Conservation (phyloP, 1,140 invertebrate genomes). For the Oryctes rhinoceros region DNA sequence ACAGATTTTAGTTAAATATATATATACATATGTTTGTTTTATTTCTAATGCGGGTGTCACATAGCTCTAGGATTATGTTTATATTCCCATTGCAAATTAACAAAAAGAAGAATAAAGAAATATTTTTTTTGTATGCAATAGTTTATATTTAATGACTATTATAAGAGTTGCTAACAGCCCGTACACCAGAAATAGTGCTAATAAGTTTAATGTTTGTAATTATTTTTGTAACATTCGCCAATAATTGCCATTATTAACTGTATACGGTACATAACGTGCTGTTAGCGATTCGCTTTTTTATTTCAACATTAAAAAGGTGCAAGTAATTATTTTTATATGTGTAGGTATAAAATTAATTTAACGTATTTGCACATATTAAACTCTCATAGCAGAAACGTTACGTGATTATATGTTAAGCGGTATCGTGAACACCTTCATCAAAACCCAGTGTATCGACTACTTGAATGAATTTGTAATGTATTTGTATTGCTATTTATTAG, state of each 20-base stretch:
- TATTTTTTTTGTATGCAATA: slow-evolving; percentile 14
- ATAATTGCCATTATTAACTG: not conserved
- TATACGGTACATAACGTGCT: not conserved
- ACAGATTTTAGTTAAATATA: slow-evolving; percentile 35
- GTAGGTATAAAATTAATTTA: not conserved
- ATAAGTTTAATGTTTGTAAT: not conserved
- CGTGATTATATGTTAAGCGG: not conserved
- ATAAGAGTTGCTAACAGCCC: not conserved
- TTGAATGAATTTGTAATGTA: not conserved
- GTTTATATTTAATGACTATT: slow-evolving; percentile 15
- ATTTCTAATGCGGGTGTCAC: slow-evolving; percentile 32
- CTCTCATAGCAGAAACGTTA: not conserved
- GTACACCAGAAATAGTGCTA: not conserved
- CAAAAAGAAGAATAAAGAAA: not conserved
- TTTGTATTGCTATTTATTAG: slow-evolving; percentile 1
- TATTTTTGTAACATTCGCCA: not conserved
- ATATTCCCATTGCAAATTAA: slow-evolving; percentile 19
- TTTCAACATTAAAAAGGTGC: not conserved
- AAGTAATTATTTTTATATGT: not conserved
- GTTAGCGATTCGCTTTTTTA: not conserved
- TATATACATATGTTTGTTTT: slow-evolving; percentile 15
- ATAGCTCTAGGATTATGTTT: slow-evolving; percentile 37
- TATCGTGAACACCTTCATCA: not conserved
- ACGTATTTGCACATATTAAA: too few species aligned
- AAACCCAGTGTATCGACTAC: not conserved